These are phyloP conservation scores for Clarias magur DNA, from an alignment of 2,113 vertebrate species.

Conservation along the genomic window DNA sequence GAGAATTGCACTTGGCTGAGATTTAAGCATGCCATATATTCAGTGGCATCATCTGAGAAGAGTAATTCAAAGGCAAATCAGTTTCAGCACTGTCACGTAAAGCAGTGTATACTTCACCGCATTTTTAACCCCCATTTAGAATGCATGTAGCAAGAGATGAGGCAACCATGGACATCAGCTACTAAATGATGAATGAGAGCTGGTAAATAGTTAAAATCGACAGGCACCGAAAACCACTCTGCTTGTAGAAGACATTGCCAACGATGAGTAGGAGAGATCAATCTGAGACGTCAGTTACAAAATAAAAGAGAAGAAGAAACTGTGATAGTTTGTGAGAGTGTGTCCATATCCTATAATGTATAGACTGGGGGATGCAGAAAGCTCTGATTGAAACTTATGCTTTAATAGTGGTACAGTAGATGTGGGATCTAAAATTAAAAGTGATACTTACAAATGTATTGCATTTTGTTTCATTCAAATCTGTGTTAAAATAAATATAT, in stretches of 20 bases:
- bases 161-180: constrained; percentile 22
- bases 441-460: too few species aligned
- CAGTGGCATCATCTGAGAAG: constrained; percentile 36
- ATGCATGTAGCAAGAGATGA: constrained; percentile 19
- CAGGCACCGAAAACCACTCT: constrained; percentile 52
- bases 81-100: constrained; percentile 29
- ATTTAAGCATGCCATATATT: constrained; percentile 30
- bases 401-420: background rate
- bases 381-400: background rate
- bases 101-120: background rate
- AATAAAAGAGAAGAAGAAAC: background rate
- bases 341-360: background rate
- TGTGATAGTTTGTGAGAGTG: constrained; percentile 5
- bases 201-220: constrained; percentile 59
- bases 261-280: constrained; percentile 4
- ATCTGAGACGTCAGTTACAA: background rate
- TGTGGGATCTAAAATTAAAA: background rate
- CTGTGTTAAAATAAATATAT: too few species aligned
- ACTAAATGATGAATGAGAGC: constrained; percentile 52
- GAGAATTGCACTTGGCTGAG: background rate
- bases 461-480: too few species aligned
- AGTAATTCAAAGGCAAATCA: constrained; percentile 52
- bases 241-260: constrained; percentile 44
- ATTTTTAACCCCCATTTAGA: constrained; percentile 15
- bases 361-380: background rate